Evolutionary conservation across 2,797 vertebrate genomes (phyloP), one percentile per base, ranked within the genome.

Genomic region (Lagocephalus sceleratus): DNA sequence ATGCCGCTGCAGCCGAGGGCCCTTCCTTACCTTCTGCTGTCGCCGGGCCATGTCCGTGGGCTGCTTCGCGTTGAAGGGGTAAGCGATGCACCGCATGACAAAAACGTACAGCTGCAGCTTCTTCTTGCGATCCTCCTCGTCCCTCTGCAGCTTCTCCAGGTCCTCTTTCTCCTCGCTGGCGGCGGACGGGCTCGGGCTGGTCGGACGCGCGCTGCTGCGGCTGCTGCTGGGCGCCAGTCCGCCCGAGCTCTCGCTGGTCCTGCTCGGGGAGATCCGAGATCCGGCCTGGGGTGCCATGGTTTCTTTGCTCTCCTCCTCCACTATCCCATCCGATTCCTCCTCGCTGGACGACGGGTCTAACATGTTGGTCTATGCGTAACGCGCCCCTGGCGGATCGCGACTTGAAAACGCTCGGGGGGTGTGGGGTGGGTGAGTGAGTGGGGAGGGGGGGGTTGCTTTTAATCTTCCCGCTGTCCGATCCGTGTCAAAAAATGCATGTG

Each of bases 1-100:
- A 58, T 63, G 69, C 55, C 63, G 73, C 67, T 76, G 65, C 71
- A 74, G 71, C 61, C 51, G 53, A 61, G 42, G 41, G 56, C 57
- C 70, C 16, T 1, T n/a, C 62, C 88, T 88, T 93, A 98, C 97
- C 97, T 99, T 99, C 86, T 97, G 95, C 87, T 99, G 97, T 87
- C 97, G 92, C 85, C 96, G 88, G 73, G 97, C 97, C 97, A 98
- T 99, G 77, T 99, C 97, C 55, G 97, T 99, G 80, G 97, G 97
- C 86, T 99, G 97, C 79, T 98, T 98, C 76, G 97, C 97, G 58
- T 99, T 99, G 90, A 99, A 98, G 51, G 97, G 96, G 75, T 99
- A 97, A 60, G 96, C 97, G 86, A 99, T 72, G 92, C 95, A 98
- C 73, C 97, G 92, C 97, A 97, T 97, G 72, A 98, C 95, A 88